Evolutionary conservation across 2,797 vertebrate species (phyloP), one percentile per base, ranked within the genome.

Genomic region (Bovichtus variegatus): DNA sequence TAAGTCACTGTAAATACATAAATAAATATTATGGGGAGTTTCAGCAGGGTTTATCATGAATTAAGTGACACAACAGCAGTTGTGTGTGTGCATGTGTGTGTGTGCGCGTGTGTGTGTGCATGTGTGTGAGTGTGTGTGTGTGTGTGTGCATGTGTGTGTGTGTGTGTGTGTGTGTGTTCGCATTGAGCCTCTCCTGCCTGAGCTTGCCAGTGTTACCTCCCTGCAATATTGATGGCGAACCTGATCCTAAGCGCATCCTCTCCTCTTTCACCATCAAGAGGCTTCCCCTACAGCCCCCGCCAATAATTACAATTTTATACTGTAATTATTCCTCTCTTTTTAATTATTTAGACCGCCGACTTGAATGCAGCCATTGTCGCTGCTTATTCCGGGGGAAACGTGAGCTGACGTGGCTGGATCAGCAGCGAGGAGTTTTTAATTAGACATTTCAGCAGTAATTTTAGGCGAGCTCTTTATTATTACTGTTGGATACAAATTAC

Each of bases 311-410:
- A 96, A 95, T 95, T 94, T 94, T 94, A 90, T 93, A 95, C 95
- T 96, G 96, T 97, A 97, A 98, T 98, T 98, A 97, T 97, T 96
- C 95, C 90, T 94, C 92, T 94, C 92, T 87, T 96, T 92, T 97
- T 95, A 96, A 97, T 97, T 97, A 98, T 97, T 96, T 90, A 96
- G 92, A 92, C 92, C 85, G 84, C 89, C 87, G 87, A 87, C 90
- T 55, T 93, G 94, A 94, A 94, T 91, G 93, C 86, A 74, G 83
- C 90, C 92, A 86, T 94, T 93, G 93, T 94, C 93, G 87, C 84
- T 53, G 87, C 90, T 80, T 85, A 92, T 94, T 87, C 85, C 66
- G 75, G 84, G 76, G 86, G 94, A 95, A 95, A 95, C 92, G 87
- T 87, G 93, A 95, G 90, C 93, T 85, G 93, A 90, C 88, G 75